A percentile compares a stretch with the other conserved stretches of the same genome.
phyloP scores from a whole-genome alignment of 2,888 invertebrate genomes.

The Chloromyia formosa region DNA sequence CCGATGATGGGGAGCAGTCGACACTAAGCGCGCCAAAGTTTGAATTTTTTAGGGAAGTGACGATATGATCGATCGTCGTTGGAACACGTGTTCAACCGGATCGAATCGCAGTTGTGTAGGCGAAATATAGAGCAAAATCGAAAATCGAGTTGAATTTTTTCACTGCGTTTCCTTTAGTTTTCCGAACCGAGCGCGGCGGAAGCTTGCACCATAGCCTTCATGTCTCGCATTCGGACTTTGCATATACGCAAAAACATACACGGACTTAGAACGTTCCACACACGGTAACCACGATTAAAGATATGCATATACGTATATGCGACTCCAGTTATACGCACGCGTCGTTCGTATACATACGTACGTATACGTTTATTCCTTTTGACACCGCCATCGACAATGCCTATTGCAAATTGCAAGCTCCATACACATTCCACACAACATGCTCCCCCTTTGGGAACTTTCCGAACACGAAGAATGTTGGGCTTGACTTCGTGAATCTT shows the following conservation, averaged over 20 bases:
- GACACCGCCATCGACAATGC: not conserved
- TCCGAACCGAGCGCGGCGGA: conserved; percentile 47
- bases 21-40: not conserved
- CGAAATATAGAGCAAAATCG: conserved; percentile 4
- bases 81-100: not conserved
- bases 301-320: not conserved
- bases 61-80: not conserved
- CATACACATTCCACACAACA: not conserved
- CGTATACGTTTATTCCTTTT: too few species aligned
- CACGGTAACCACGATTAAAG: not conserved
- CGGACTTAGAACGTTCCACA: not conserved
- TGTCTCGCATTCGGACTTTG: conserved; percentile 51
- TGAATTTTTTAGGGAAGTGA: not conserved
- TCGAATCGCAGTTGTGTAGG: not conserved
- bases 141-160: not conserved
- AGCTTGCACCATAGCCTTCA: conserved; percentile 54
- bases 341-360: not conserved
- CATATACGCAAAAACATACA: not conserved
- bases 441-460: not conserved
- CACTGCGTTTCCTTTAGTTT: conserved; percentile 34
- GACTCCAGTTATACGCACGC: not conserved
- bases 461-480: not conserved
- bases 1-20: not conserved
- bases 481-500: not conserved
- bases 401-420: not conserved